Evolutionary conservation across 2,888 invertebrate species (phyloP).

Genomic region (Leptura quadrifasciata): DNA sequence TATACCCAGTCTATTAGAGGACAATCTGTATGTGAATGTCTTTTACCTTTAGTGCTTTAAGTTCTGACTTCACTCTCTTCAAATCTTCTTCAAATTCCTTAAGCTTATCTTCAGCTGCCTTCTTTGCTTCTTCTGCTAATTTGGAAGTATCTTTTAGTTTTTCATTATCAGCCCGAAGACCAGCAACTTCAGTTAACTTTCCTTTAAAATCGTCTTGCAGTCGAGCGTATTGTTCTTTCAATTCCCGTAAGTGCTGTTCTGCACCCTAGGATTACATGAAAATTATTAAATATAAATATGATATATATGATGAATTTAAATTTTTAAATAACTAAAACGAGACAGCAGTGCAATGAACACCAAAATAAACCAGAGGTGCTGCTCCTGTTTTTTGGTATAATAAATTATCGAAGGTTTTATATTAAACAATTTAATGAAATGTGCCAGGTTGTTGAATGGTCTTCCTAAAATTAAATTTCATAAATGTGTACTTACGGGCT

Average conservation of each 20-base stretch:
- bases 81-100: slow-evolving; percentile 77
- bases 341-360: too few species aligned
- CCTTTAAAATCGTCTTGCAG: slow-evolving; percentile 82
- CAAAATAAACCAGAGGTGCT: too few species aligned
- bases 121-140: slow-evolving; percentile 73
- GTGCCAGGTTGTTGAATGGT: neutral
- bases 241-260: slow-evolving; percentile 77
- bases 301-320: too few species aligned
- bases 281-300: slow-evolving; percentile 31
- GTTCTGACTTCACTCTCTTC: slow-evolving; percentile 68
- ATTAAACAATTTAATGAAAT: too few species aligned
- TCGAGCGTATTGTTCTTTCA: slow-evolving; percentile 78
- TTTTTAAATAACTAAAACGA: too few species aligned
- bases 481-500: neutral
- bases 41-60: slow-evolving; percentile 62
- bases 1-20: too few species aligned
- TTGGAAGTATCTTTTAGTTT: slow-evolving; percentile 73
- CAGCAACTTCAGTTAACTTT: slow-evolving; percentile 81
- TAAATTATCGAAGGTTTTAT: too few species aligned
- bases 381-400: too few species aligned
- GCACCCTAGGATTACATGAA: slow-evolving; percentile 68
- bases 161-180: slow-evolving; percentile 75
- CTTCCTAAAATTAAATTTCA: neutral
- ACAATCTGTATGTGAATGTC: too few species aligned
- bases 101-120: slow-evolving; percentile 77